Evolutionary conservation across 2,888 invertebrate genomes (phyloP).

Genomic region (Napeogenes sylphis): DNA sequence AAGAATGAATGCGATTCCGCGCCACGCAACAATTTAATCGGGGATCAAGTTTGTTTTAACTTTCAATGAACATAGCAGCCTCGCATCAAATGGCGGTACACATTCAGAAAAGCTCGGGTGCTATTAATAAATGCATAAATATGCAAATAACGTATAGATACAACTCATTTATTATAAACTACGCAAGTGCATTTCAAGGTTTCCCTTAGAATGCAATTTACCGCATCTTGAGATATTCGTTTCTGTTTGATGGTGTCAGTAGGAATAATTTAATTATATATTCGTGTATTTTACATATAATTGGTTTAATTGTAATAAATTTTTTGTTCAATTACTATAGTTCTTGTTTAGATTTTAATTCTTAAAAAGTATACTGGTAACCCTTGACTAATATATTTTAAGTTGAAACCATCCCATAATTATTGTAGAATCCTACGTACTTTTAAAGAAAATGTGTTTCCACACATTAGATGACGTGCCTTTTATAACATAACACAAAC

Average conservation of each 20-base stretch:
- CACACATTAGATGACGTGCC: slow-evolving; percentile 44
- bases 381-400: too few species aligned
- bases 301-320: too few species aligned
- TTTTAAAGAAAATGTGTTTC: slow-evolving; percentile 41
- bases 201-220: neutral
- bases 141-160: slow-evolving; percentile 17
- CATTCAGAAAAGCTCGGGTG: neutral
- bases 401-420: neutral
- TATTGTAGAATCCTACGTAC: slow-evolving; percentile 39
- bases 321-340: too few species aligned
- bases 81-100: slow-evolving; percentile 13
- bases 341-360: too few species aligned
- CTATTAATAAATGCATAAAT: slow-evolving; percentile 14
- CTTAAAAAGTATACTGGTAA: too few species aligned
- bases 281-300: too few species aligned
- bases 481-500: slow-evolving; percentile 17
- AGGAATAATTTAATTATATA: too few species aligned
- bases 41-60: neutral
- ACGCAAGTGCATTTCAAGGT: slow-evolving; percentile 10
- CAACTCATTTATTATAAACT: slow-evolving; percentile 10
- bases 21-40: neutral
- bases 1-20: too few species aligned
- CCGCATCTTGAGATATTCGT: neutral
- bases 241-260: too few species aligned
- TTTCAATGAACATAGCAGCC: slow-evolving; percentile 13